Conservation (phyloP, 1,140 invertebrate genomes). For the Drosophila repleta region DNA sequence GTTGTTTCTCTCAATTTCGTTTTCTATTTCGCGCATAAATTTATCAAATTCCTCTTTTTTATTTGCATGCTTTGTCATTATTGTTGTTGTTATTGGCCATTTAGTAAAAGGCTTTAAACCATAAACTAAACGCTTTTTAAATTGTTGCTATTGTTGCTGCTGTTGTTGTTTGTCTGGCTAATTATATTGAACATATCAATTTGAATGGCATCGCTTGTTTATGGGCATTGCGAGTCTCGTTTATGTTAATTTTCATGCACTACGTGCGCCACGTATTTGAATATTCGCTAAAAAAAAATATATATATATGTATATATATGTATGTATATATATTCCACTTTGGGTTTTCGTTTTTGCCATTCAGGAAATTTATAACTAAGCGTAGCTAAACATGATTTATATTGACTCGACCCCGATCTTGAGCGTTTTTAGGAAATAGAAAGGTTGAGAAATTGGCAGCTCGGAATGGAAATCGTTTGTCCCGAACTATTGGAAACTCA, state of each 20-base stretch:
- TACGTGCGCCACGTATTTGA: conserved; percentile 5
- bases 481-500: neutral
- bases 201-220: conserved; percentile 11
- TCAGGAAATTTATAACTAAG: conserved; percentile 50
- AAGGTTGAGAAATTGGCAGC: conserved; percentile 28
- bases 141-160: conserved; percentile 15
- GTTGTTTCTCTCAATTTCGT: conserved; percentile 15
- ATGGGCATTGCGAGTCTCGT: conserved; percentile 17
- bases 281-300: neutral
- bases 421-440: conserved; percentile 28
- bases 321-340: conserved; percentile 33
- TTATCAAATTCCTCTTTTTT: conserved; percentile 51
- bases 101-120: conserved; percentile 55
- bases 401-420: conserved; percentile 49
- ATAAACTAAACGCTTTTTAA: conserved; percentile 61
- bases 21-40: conserved; percentile 53
- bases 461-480: neutral
- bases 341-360: conserved; percentile 5
- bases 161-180: conserved; percentile 34
- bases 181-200: conserved; percentile 61
- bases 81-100: conserved; percentile 32
- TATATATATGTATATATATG: no score
- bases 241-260: conserved; percentile 39
- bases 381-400: conserved; percentile 54
- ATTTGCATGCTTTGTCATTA: conserved; percentile 36